Conservation (phyloP, 2,888 invertebrate genomes). For the Acanthosoma haemorrhoidale region DNA sequence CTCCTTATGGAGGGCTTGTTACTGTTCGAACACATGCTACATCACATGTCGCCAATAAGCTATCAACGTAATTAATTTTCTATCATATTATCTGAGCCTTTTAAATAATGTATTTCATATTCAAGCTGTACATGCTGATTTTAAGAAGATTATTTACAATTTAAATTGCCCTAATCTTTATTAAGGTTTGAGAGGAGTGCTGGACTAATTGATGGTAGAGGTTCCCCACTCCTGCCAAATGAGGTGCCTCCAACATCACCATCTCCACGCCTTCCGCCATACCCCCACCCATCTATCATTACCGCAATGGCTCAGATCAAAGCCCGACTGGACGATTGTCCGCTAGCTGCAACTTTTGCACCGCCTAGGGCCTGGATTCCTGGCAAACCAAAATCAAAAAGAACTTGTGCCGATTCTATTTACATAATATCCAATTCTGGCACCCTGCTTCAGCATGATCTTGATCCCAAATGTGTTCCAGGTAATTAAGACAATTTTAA, state of each 20-base stretch:
- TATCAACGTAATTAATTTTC: conserved; percentile 55
- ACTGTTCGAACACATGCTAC: conserved; percentile 92
- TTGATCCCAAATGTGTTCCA: conserved; percentile 68
- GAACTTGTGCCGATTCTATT: conserved; percentile 65
- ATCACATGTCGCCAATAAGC: conserved; percentile 85
- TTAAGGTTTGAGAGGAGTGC: conserved; percentile 89
- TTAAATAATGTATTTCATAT: too few species aligned
- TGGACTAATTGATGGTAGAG: conserved; percentile 64
- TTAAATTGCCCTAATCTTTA: not conserved
- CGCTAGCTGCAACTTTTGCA: conserved; percentile 54
- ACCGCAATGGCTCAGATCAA: conserved; percentile 65
- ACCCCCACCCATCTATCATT: conserved; percentile 35
- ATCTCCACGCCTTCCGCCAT: conserved; percentile 35
- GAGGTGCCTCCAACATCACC: conserved; percentile 32
- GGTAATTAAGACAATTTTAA: conserved; percentile 45
- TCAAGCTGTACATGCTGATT: too few species aligned
- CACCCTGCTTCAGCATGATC: conserved; percentile 77
- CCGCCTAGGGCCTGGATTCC: conserved; percentile 67
- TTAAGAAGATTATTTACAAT: not conserved
- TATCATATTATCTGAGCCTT: not conserved
- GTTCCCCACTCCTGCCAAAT: conserved; percentile 59
- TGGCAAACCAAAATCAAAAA: conserved; percentile 40
- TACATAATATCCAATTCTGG: conserved; percentile 87
- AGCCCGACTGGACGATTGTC: conserved; percentile 32
- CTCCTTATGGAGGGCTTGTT: conserved; percentile 89